These are phyloP conservation scores for Myrmecobius fasciatus DNA, from an alignment of 2,113 vertebrate species.

Conservation along the genomic window DNA sequence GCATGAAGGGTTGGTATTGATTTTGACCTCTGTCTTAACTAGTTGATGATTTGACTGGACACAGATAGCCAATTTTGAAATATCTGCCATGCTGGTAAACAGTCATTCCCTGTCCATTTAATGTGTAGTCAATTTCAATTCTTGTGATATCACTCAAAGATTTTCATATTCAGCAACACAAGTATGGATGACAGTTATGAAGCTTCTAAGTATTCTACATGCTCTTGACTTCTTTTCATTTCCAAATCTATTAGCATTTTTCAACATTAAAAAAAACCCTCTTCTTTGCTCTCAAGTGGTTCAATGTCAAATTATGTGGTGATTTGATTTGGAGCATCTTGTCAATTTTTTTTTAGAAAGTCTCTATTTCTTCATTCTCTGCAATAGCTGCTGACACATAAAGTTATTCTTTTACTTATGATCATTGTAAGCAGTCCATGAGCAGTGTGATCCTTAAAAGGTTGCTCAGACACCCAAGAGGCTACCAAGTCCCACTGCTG, in stretches of 20 bases:
- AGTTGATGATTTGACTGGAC: neutral
- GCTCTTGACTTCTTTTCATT: neutral
- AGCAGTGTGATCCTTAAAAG: no score
- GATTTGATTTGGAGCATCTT: neutral
- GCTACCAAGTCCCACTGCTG: no score
- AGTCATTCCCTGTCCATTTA: neutral
- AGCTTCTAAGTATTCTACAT: neutral
- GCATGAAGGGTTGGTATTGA: neutral
- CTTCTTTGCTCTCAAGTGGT: neutral
- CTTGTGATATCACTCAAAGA: neutral
- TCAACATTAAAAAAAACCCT: neutral
- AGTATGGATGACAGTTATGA: neutral
- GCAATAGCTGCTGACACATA: neutral
- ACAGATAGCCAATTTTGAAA: neutral
- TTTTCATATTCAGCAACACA: neutral
- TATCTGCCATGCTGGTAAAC: neutral
- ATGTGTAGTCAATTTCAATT: neutral
- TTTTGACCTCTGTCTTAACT: neutral
- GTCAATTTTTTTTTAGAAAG: neutral
- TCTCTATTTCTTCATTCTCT: neutral
- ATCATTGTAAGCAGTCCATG: neutral
- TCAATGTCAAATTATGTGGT: neutral
- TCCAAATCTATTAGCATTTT: neutral
- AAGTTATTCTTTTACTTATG: neutral
- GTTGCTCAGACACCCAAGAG: no score